Conservation (phyloP, 2,113 vertebrate species). For the Macroglossus sobrinus region DNA sequence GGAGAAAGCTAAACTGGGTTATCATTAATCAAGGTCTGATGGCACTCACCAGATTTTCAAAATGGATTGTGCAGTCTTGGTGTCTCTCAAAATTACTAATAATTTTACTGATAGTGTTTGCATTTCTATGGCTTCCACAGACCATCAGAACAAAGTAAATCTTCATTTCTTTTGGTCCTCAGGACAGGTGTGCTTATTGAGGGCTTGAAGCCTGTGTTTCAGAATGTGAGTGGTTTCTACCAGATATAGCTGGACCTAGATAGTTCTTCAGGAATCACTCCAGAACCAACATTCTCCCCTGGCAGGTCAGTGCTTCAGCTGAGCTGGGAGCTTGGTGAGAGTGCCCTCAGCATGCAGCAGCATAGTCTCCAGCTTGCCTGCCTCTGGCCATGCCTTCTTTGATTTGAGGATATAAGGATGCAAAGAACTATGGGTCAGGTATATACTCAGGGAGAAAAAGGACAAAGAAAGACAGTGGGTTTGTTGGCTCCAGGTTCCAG, state of each 20-base stretch:
- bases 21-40: not conserved
- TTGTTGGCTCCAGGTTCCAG: not conserved
- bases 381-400: not conserved
- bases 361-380: not conserved
- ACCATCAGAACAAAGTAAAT: not conserved
- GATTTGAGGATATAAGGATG: not conserved
- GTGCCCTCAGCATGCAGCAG: too few species aligned
- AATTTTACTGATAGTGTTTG: not conserved
- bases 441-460: not conserved
- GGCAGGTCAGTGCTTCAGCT: not conserved
- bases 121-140: not conserved
- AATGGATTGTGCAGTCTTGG: not conserved
- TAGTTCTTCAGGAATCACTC: not conserved
- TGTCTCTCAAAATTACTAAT: not conserved
- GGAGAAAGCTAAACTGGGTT: not conserved
- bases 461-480: not conserved
- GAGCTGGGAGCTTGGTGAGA: not conserved
- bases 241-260: not conserved
- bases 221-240: not conserved
- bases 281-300: not conserved
- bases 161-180: not conserved
- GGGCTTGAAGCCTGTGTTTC: not conserved
- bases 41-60: not conserved
- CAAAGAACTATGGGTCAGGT: not conserved
- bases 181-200: not conserved